Evolutionary conservation across 2,113 vertebrate genomes (phyloP).

Genomic region (Lepus europaeus): DNA sequence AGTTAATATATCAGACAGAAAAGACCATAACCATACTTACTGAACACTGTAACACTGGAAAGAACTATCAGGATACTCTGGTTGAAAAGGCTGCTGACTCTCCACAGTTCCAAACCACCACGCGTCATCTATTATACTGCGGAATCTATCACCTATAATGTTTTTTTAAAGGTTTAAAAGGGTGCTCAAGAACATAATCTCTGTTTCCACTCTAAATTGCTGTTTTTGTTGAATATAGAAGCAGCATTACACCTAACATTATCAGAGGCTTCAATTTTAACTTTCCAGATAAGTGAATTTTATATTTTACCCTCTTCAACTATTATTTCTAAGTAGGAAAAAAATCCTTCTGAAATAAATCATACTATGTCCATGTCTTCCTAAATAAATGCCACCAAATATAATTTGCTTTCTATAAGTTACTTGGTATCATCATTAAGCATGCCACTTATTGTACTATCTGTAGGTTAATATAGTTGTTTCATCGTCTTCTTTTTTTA

Average conservation of each 20-base stretch:
- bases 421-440: background rate
- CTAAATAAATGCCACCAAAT: constrained; percentile 19
- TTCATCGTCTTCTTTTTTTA: background rate
- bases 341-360: constrained; percentile 56
- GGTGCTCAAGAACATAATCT: constrained; percentile 14
- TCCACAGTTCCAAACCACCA: constrained; percentile 99
- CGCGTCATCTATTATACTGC: constrained; percentile 98
- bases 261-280: constrained; percentile 15
- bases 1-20: background rate
- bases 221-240: constrained; percentile 45
- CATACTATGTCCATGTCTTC: background rate
- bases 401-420: constrained; percentile 55
- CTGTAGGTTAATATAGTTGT: background rate
- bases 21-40: constrained; percentile 87
- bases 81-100: constrained; percentile 97
- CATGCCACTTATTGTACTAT: background rate
- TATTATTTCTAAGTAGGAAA: constrained; percentile 40
- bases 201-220: constrained; percentile 22
- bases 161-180: constrained; percentile 48
- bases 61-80: constrained; percentile 97
- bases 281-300: constrained; percentile 31
- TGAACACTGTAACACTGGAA: constrained; percentile 99
- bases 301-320: constrained; percentile 33
- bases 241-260: background rate
- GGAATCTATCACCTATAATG: constrained; percentile 93